phyloP scores from a whole-genome alignment of 23 tunicate genomes.

The Halocynthia aurantium region DNA sequence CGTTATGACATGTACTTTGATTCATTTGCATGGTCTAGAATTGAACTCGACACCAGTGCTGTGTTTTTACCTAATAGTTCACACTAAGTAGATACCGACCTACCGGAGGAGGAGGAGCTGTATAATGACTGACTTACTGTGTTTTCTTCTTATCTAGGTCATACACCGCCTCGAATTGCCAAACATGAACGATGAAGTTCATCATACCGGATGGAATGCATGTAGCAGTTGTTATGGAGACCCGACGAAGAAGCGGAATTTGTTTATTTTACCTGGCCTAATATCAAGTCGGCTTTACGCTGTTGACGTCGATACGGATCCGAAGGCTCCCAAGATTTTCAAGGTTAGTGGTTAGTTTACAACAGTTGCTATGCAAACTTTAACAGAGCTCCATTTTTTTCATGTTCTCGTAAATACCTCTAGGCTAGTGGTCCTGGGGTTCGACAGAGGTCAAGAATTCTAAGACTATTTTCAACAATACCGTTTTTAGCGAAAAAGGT shows the following conservation, averaged over 20 bases:
- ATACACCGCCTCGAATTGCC: constrained; percentile 73
- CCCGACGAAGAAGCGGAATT: constrained; percentile 60
- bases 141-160: constrained; percentile 15
- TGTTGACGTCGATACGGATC: constrained; percentile 66
- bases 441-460: no score
- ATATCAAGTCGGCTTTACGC: constrained; percentile 74
- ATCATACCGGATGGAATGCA: constrained; percentile 94
- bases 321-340: constrained; percentile 41
- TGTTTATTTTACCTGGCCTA: constrained; percentile 72
- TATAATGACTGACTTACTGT: no score
- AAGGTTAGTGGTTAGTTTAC: constrained; percentile 22
- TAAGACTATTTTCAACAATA: no score
- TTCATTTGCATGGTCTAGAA: no score
- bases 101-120: no score
- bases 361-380: not conserved
- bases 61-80: no score
- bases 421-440: no score
- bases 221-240: constrained; percentile 88
- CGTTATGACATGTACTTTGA: no score
- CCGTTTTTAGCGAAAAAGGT: no score
- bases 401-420: no score
- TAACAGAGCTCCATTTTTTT: not conserved
- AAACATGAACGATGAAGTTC: constrained; percentile 81
- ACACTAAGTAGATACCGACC: no score
- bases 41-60: no score